Percentiles rank a stretch among this genome's conserved stretches.
Conservation (phyloP, 2,797 vertebrate species). For the Malurus splendens region DNA sequence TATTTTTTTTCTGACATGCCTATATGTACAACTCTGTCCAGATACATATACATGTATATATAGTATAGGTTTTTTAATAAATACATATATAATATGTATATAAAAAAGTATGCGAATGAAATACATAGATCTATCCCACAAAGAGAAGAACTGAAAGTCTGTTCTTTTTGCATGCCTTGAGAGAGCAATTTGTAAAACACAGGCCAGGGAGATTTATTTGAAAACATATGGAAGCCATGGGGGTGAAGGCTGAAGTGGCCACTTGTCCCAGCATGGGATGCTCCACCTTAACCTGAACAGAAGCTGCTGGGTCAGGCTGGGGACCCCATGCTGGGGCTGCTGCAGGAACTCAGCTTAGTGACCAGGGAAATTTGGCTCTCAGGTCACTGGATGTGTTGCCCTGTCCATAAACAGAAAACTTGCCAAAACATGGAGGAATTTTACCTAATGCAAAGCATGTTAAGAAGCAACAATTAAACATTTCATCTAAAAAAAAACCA, state of each 20-base stretch:
- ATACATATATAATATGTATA: too few relatives aligned
- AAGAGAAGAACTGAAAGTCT: not conserved
- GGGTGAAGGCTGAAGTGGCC: conserved; percentile 7
- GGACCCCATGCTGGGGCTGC: not conserved
- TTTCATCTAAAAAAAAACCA: not conserved
- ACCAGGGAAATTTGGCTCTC: not conserved
- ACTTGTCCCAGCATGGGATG: conserved; percentile 1
- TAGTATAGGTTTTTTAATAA: too few relatives aligned
- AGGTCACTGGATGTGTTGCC: not conserved
- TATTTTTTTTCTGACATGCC: not conserved
- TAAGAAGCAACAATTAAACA: not conserved
- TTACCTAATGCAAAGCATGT: too few relatives aligned
- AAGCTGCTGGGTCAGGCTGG: not conserved
- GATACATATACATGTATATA: too few relatives aligned
- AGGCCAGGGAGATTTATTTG: conserved; percentile 22
- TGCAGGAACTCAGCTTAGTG: not conserved
- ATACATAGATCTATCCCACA: not conserved
- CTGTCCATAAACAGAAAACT: not conserved
- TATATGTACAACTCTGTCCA: not conserved
- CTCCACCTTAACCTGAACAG: conserved; percentile 1
- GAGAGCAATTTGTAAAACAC: conserved; percentile 16
- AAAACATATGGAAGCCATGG: conserved; percentile 22
- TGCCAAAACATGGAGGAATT: not conserved
- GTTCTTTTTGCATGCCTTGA: not conserved
- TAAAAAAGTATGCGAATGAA: too few relatives aligned